Base-by-base conservation (phyloP, 2,888 invertebrate species). In the Volucella zonaria region DNA sequence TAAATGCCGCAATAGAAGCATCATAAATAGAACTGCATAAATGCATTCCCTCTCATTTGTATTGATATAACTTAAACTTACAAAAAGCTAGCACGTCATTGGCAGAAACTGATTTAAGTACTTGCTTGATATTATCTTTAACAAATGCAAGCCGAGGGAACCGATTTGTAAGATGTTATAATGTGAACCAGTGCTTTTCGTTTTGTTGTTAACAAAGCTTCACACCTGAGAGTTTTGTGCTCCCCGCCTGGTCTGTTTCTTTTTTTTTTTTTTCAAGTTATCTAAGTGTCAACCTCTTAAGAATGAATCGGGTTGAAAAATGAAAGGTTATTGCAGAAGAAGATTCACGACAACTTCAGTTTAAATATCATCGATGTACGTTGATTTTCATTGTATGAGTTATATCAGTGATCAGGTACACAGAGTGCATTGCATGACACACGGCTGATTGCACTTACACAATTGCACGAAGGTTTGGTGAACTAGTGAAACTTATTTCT, bases 281-380 rank as follows among this genome's bases (percentile, higher is more conserved):
- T 38, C 31, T 61, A 11, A 64, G 64, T 64, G 51, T 70, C 8
- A 52, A 73, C 43, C 31, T 49, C 56, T n/a, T 15, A 43, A 47
- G 38, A 51, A 43, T 54, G 38, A 12, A 23, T 23, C 47, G 12
- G 59, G 18, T 31, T 40, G 12, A 31, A 11, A 54, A 9, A 14
- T n/a, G 43, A 82, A 82, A 77, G 82, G 77, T 82, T 82, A 82
- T 67, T 43, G 8, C 47, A 56, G n/a, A 70, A 61, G 40, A 67
- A 23, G 12, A 51, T 52, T 49, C 54, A 40, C 56, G 42, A 15
- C 10, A 43, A 23, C 8, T 18, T 67, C 23, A n/a, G 38, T 38
- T 66, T 70, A 75, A 75, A 81, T 81, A 75, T 64, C 81, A 81
- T 49, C 58, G 42, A 43, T 18, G 40, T 15, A 47, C 10, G 10